phyloP scores from a whole-genome alignment of 92 coral and sea anemone genomes.

The Heteractis magnifica region DNA sequence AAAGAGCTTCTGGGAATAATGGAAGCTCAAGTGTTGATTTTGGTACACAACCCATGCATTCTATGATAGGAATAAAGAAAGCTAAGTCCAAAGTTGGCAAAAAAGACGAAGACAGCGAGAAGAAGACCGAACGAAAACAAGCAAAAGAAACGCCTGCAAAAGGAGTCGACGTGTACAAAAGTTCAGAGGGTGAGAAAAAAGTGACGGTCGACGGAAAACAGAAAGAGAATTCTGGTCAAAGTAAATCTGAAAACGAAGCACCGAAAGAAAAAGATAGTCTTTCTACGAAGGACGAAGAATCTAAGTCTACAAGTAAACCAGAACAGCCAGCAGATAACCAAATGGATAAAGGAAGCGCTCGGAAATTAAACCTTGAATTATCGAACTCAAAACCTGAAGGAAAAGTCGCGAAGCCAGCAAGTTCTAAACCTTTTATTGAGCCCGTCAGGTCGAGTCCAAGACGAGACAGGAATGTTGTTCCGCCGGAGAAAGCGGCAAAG shows the following conservation, averaged over 20 bases:
- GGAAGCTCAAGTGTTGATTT: constrained; percentile 34
- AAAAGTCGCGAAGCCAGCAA: constrained; percentile 8
- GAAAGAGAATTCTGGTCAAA: not conserved
- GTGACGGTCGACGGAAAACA: not conserved
- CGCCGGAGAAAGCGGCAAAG: constrained; percentile 29
- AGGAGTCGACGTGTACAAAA: not conserved
- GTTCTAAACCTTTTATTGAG: constrained; percentile 27
- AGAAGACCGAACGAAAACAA: not conserved
- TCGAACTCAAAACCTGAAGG: constrained; percentile 12
- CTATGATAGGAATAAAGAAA: constrained; percentile 65
- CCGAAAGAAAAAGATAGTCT: constrained; percentile 6
- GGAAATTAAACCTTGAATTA: not conserved
- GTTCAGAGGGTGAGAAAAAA: constrained; percentile 7
- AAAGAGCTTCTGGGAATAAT: constrained; percentile 7
- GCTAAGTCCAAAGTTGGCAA: constrained; percentile 33
- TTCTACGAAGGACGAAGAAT: not conserved
- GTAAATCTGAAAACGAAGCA: not conserved
- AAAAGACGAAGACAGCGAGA: constrained; percentile 19
- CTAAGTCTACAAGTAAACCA: constrained; percentile 13
- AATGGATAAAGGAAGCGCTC: not conserved
- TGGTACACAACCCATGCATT: constrained; percentile 70
- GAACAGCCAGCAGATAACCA: not conserved
- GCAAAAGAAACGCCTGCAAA: not conserved
- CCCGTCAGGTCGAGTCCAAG: constrained; percentile 41
- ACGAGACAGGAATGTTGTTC: constrained; percentile 25